Base-by-base conservation (phyloP, 2,797 vertebrate genomes). In the Anguilla marmorata region DNA sequence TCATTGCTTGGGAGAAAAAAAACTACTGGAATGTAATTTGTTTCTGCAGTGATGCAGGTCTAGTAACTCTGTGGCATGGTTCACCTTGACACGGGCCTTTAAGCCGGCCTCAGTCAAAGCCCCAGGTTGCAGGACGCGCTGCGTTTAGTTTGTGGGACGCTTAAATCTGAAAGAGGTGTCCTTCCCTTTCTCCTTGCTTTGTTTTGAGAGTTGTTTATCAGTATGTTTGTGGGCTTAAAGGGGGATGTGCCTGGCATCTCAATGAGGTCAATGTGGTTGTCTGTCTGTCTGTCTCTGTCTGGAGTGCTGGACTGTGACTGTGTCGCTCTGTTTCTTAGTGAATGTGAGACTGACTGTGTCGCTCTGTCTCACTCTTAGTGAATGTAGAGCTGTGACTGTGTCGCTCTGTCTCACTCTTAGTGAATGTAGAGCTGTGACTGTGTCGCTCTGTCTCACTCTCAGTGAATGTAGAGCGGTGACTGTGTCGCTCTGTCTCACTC, bases 11-110 rank as follows among this genome's bases (percentile, higher is more conserved):
- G 24, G 12, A 21, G 21, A 41, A 19, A 41, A 5, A 8, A 79
- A 41, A 6, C 2, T 41, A 41, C 30, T 41, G 74, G 74, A 79
- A 79, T 41, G 74, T 79, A 0, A 79, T 79, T 63, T 87, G 41
- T 58, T 87, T 87, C 37, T 87, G 37, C 56, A 60, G 41, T 30
- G 76, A 63, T 87, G 54, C 74, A 63, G 80, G 76, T 82, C 74
- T 41, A 83, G 56, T 87, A 50, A 63, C 86, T 63, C 21, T 27
- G 50, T 87, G 80, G 86, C 12, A 14, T 74, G 69, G 63, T 83
- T 87, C 16, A 63, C 58, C 16, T 72, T 72, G 69, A 72, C 27
- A 33, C 27, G 33, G 27, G 7, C n/a, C 27, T 45, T 79, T 79
- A 41, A 79, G 37, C 74, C 5, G 11, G 5, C 3, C 72, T 37